A percentile compares a stretch with the other conserved stretches of the same genome.
These are phyloP conservation scores for Heptranchias perlo DNA, from an alignment of 2,113 vertebrate genomes.

Conservation along the genomic window DNA sequence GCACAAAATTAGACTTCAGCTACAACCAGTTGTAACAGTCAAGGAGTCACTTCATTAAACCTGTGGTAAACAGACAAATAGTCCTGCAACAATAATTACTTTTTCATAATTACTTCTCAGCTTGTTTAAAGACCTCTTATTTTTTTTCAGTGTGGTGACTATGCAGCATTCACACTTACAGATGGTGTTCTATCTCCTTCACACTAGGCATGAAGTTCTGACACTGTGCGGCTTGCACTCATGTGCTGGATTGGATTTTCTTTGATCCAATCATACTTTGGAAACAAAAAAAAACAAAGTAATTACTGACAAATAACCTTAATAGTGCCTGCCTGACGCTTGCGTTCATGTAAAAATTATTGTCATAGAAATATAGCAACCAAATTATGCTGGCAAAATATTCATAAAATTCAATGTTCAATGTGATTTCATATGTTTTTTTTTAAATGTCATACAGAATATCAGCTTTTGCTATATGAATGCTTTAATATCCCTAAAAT, in stretches of 20 bases:
- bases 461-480: background rate
- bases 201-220: background rate
- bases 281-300: background rate
- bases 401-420: background rate
- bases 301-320: background rate
- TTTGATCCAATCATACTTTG: background rate
- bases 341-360: background rate
- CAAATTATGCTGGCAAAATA: background rate
- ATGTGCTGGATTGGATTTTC: background rate
- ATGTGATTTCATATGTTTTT: background rate
- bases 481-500: background rate
- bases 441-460: background rate
- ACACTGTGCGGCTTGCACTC: background rate
- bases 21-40: background rate
- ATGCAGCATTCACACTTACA: background rate
- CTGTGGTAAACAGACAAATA: background rate
- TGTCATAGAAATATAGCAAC: background rate
- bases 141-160: background rate
- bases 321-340: background rate
- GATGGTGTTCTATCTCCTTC: background rate
- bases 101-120: background rate
- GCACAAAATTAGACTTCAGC: constrained; percentile 13
- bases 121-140: background rate
- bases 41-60: background rate
- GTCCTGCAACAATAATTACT: background rate